Evolutionary conservation across 2,113 vertebrate species (phyloP).

Genomic region (Malaclemys terrapin): DNA sequence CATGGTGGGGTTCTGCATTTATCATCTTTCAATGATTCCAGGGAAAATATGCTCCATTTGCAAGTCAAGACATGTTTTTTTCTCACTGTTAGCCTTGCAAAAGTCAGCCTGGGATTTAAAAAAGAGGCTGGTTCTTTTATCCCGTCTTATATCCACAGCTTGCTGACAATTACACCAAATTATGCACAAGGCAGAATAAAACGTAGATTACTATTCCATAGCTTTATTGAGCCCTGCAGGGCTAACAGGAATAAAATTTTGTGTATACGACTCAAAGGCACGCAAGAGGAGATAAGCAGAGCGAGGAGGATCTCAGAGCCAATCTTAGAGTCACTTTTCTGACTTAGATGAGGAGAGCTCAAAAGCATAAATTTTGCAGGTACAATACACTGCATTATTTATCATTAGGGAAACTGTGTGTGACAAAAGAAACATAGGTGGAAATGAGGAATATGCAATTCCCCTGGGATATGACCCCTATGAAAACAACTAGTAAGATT

Average conservation of each 20-base stretch:
- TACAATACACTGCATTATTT: background rate
- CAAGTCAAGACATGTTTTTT: background rate
- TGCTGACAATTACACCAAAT: background rate
- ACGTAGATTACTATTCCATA: background rate
- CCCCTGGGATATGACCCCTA: background rate
- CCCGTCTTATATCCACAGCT: rapidly evolving
- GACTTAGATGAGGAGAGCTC: background rate
- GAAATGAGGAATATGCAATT: background rate
- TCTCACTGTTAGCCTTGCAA: background rate
- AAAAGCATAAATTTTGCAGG: background rate
- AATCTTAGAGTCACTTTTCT: background rate
- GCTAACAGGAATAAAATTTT: background rate
- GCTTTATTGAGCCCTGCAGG: background rate
- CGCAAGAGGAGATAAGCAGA: background rate
- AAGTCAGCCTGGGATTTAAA: background rate
- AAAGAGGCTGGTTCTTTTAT: background rate
- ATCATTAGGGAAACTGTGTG: background rate
- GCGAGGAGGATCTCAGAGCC: background rate
- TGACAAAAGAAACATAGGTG: rapidly evolving
- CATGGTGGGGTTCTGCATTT: background rate
- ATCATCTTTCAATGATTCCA: background rate
- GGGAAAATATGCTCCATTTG: rapidly evolving
- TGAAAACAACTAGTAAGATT: background rate
- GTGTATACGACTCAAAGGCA: background rate
- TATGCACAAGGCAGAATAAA: background rate